Conservation (phyloP, 2,113 vertebrate species). For the Labeo rohita region DNA sequence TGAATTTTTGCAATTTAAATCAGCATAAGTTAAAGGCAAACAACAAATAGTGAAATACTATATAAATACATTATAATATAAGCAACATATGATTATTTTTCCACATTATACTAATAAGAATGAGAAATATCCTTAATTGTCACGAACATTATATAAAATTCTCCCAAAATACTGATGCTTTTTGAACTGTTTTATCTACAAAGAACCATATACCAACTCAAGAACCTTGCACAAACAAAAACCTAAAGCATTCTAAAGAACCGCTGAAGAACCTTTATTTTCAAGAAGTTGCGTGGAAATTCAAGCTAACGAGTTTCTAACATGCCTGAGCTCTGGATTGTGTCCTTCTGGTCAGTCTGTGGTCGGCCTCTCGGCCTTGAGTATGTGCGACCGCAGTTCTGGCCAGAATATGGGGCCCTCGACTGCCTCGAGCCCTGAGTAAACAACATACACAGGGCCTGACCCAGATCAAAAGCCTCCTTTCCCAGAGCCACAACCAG, state of each 20-base stretch:
- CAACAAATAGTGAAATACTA: neutral
- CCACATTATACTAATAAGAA: too few species aligned
- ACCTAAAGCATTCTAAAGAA: neutral
- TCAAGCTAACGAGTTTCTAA: neutral
- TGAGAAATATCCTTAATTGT: too few species aligned
- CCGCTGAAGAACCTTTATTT: neutral
- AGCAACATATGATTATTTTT: too few species aligned
- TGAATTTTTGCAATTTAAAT: neutral
- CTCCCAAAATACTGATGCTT: neutral
- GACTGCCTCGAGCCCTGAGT: slow-evolving; percentile 25
- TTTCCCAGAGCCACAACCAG: slow-evolving; percentile 76
- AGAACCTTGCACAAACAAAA: neutral
- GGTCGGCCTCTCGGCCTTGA: slow-evolving; percentile 5
- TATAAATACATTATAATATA: too few species aligned
- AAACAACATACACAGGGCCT: slow-evolving; percentile 42
- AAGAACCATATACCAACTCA: neutral
- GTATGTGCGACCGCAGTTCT: neutral
- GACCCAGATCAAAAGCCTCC: slow-evolving; percentile 64
- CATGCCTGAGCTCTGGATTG: neutral
- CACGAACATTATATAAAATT: neutral
- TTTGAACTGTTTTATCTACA: neutral
- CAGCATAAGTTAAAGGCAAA: neutral
- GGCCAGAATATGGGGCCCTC: neutral
- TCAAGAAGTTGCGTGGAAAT: neutral
- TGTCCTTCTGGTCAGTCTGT: slow-evolving; percentile 25